Evolutionary conservation across 2,797 vertebrate species (phyloP).

Genomic region (Nannoperca obscura): DNA sequence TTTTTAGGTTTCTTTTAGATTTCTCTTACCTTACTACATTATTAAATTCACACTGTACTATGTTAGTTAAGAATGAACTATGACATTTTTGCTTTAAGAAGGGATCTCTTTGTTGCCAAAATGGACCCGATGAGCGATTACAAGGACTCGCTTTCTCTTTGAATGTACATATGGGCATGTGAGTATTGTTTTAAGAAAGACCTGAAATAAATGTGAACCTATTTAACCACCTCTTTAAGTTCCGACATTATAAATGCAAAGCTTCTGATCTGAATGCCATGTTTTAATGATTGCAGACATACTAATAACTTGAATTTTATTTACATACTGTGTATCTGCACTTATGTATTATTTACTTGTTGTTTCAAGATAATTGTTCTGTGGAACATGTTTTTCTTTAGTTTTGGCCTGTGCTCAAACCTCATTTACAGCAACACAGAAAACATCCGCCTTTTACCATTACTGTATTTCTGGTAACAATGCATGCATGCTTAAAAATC

Average conservation of each 20-base stretch:
- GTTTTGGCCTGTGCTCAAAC: background rate
- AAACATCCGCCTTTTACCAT: background rate
- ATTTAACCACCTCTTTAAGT: background rate
- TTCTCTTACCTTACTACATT: background rate
- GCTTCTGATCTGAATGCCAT: background rate
- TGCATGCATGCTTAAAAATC: background rate
- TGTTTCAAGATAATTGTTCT: background rate
- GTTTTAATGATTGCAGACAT: background rate
- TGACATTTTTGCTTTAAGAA: background rate
- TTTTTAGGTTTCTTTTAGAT: background rate
- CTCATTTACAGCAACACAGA: background rate
- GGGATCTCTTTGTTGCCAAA: too few relatives aligned
- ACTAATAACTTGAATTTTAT: background rate
- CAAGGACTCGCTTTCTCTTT: too few relatives aligned
- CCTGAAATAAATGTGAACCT: too few relatives aligned
- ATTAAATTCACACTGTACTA: background rate
- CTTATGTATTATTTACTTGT: background rate
- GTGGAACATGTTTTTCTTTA: background rate
- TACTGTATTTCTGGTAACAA: background rate
- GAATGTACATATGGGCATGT: too few relatives aligned
- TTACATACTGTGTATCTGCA: background rate
- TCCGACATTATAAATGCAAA: background rate
- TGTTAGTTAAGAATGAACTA: background rate
- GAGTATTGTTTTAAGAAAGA: too few relatives aligned
- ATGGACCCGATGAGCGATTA: too few relatives aligned